Percentiles rank a stretch among this genome's conserved stretches.
These are phyloP conservation scores for Crypturellus tataupa DNA, from an alignment of 2,797 vertebrate genomes.

Conservation along the genomic window DNA sequence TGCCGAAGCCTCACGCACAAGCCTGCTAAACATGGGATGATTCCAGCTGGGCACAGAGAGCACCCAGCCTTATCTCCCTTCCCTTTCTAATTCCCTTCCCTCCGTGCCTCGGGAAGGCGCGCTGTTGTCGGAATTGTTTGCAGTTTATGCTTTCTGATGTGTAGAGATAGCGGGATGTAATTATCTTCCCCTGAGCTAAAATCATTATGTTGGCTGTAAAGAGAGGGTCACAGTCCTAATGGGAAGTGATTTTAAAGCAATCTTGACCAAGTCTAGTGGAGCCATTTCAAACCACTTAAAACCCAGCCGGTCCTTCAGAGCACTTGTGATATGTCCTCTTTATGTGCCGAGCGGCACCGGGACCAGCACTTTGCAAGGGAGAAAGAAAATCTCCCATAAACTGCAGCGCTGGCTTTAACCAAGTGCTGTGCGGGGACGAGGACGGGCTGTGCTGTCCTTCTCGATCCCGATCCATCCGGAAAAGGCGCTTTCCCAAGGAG, in stretches of 20 bases:
- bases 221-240: constrained; percentile 55
- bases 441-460: background rate
- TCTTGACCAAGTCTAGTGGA: constrained; percentile 64
- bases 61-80: background rate
- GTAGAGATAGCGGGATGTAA: constrained; percentile 50
- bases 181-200: constrained; percentile 50
- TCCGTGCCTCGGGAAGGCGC: background rate
- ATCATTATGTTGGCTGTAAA: constrained; percentile 31
- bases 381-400: constrained; percentile 32
- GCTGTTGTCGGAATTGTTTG: background rate
- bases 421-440: accelerated
- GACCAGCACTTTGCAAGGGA: constrained; percentile 18
- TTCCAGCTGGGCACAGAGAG: background rate
- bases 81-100: background rate
- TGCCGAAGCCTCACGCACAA: background rate
- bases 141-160: background rate
- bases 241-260: constrained; percentile 65
- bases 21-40: background rate
- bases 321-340: constrained; percentile 53
- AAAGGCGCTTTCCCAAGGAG: background rate
- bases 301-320: constrained; percentile 39
- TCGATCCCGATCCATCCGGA: constrained; percentile 23
- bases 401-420: background rate
- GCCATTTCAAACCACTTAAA: constrained; percentile 68
- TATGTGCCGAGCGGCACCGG: background rate